A percentile compares a stretch with the other conserved stretches of the same genome.
phyloP scores from a whole-genome alignment of 2,888 invertebrate genomes.

The Altica lythri region DNA sequence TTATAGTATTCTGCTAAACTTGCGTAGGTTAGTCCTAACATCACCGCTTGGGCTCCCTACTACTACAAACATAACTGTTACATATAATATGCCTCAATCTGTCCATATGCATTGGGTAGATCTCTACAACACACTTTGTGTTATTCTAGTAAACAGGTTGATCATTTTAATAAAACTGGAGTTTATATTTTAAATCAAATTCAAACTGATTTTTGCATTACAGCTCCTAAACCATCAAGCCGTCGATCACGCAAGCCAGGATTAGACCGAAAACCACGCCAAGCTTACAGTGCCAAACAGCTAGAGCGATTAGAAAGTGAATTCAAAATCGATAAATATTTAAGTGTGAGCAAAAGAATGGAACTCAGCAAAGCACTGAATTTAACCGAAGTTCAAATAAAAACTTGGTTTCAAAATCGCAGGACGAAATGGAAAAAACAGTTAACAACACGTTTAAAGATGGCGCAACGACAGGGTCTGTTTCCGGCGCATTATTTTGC shows the following conservation, averaged over 20 bases:
- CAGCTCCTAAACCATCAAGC: conserved; percentile 80
- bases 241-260: conserved; percentile 85
- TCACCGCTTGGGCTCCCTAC: no score
- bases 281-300: conserved; percentile 95
- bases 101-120: no score
- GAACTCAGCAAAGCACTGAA: conserved; percentile 87
- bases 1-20: no score
- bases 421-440: conserved; percentile 98
- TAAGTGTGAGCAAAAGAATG: conserved; percentile 94
- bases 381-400: conserved; percentile 93
- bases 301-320: conserved; percentile 89
- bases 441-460: conserved; percentile 84
- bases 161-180: no score
- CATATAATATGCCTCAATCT: no score
- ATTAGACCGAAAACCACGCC: conserved; percentile 91
- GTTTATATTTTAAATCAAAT: no score
- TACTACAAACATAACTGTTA: no score
- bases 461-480: conserved; percentile 84
- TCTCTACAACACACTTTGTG: no score
- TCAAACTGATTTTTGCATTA: conserved; percentile 40
- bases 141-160: no score
- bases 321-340: conserved; percentile 94
- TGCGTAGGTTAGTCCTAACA: no score
- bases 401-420: conserved; percentile 91
- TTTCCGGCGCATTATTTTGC: conserved; percentile 73